A percentile compares a stretch with the other conserved stretches of the same genome.
Evolutionary conservation across 2,888 invertebrate species (phyloP).

Genomic region (Abrostola tripartita): DNA sequence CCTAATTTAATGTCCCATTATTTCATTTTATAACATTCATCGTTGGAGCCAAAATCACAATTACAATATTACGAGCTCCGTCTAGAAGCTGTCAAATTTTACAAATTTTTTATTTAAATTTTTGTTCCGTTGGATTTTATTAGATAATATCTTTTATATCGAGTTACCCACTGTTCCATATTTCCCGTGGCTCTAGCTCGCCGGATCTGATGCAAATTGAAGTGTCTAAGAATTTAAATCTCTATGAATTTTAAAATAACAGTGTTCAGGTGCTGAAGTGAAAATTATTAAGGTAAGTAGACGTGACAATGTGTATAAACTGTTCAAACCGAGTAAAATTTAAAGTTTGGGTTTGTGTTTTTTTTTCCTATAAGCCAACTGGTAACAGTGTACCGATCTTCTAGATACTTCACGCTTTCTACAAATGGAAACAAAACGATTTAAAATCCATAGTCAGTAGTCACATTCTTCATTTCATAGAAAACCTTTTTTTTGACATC

Average conservation of each 20-base stretch:
- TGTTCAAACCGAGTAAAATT: neutral
- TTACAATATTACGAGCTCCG: neutral
- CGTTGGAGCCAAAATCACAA: neutral
- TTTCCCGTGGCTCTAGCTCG: constrained; percentile 41
- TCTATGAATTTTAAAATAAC: constrained; percentile 61
- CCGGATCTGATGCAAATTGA: constrained; percentile 63
- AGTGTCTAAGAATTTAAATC: constrained; percentile 60
- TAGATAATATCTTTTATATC: constrained; percentile 41
- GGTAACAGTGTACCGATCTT: too few relatives aligned
- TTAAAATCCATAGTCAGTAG: too few relatives aligned
- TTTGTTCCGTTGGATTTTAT: constrained; percentile 25
- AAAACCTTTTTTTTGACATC: too few relatives aligned
- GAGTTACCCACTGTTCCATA: constrained; percentile 45
- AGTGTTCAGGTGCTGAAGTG: constrained; percentile 41
- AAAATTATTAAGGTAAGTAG: constrained; percentile 45
- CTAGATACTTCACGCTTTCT: too few relatives aligned
- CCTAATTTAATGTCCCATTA: neutral
- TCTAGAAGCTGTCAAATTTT: constrained; percentile 2
- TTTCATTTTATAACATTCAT: neutral
- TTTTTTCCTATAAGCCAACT: too few relatives aligned
- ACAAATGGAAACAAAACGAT: too few relatives aligned
- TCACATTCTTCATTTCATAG: too few relatives aligned
- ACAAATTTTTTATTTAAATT: constrained; percentile 19
- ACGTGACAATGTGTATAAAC: constrained; percentile 20
- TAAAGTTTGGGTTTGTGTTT: too few relatives aligned